Evolutionary conservation across 2,888 invertebrate genomes (phyloP).

Genomic region (Megalurothrips usitatus): DNA sequence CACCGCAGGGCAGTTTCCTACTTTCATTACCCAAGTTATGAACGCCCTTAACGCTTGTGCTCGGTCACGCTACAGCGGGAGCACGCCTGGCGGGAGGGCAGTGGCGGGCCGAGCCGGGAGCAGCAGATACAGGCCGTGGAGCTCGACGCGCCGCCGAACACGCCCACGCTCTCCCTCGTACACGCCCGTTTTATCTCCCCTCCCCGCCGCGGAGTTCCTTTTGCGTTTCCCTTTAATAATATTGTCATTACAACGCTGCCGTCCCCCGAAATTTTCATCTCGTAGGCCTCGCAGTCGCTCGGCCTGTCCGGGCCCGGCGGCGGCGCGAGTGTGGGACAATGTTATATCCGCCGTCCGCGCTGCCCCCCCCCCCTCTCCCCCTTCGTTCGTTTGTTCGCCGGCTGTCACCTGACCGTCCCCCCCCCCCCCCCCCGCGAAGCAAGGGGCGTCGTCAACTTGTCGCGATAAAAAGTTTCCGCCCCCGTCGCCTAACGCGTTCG

Average conservation of each 20-base stretch:
- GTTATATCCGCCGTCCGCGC: no score
- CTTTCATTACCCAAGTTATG: constrained; percentile 25
- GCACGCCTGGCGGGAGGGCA: neutral
- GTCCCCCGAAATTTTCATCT: no score
- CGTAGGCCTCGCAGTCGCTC: no score
- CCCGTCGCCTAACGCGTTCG: neutral
- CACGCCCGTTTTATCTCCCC: neutral
- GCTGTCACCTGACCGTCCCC: no score
- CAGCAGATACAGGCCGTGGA: neutral
- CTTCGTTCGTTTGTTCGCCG: no score
- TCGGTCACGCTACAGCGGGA: neutral
- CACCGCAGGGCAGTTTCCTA: constrained; percentile 11
- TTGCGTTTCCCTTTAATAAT: no score
- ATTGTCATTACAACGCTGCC: no score
- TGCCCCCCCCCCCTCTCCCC: no score
- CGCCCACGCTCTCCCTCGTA: no score
- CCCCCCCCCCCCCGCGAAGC: no score
- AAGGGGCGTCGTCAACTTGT: neutral
- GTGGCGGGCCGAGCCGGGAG: neutral
- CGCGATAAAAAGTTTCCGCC: constrained; percentile 2
- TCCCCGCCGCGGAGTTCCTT: neutral
- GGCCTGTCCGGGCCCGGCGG: no score
- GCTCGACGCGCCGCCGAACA: neutral
- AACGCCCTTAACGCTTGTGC: neutral
- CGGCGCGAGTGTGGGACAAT: no score